Evolutionary conservation across 2,797 vertebrate species (phyloP).

Genomic region (Trachurus trachurus): DNA sequence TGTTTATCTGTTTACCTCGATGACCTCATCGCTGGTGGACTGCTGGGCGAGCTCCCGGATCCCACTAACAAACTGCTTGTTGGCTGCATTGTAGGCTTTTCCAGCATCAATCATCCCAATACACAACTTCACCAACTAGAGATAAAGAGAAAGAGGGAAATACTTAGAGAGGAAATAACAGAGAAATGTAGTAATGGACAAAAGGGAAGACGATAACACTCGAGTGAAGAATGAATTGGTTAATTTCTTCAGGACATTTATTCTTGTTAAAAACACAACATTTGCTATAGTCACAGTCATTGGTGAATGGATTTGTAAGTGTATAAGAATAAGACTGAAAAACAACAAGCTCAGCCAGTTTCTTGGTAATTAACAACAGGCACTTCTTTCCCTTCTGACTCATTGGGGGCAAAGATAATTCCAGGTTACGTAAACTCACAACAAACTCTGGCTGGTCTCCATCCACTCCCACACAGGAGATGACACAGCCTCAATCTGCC

Average conservation of each 20-base stretch:
- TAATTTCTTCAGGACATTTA: conserved; percentile 9
- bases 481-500: conserved; percentile 35
- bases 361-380: conserved; percentile 58
- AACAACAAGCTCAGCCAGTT: conserved; percentile 28
- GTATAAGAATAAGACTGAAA: conserved; percentile 1
- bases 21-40: conserved; percentile 93
- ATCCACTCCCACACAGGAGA: conserved; percentile 61
- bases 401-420: conserved; percentile 61
- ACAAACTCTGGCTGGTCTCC: conserved; percentile 51
- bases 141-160: conserved; percentile 37
- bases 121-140: conserved; percentile 96
- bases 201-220: conserved; percentile 10
- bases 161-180: not conserved
- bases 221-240: conserved; percentile 11
- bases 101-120: conserved; percentile 98
- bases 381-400: conserved; percentile 56
- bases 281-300: not conserved
- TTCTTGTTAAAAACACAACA: conserved; percentile 11
- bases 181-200: not conserved
- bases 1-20: conserved; percentile 89
- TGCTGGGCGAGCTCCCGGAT: conserved; percentile 96
- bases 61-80: conserved; percentile 97
- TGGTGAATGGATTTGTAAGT: conserved; percentile 15
- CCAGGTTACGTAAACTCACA: conserved; percentile 68
- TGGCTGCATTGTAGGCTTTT: conserved; percentile 96